Conservation (phyloP, 2,888 invertebrate species). For the Epistrophe eligans region DNA sequence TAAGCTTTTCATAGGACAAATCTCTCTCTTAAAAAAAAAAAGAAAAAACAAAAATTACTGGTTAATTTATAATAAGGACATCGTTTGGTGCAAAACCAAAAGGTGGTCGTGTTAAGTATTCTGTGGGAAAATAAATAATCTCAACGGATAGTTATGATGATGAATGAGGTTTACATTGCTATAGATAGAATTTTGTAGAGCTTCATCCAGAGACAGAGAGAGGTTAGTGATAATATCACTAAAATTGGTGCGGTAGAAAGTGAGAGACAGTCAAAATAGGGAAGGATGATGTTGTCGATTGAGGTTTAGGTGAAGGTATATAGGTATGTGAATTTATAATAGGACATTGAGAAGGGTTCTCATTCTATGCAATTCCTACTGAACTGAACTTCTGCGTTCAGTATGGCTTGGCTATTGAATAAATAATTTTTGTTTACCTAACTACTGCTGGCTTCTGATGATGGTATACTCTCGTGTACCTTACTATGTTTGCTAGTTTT, state of each 20-base stretch:
- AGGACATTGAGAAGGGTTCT: conserved; percentile 73
- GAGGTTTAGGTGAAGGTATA: conserved; percentile 27
- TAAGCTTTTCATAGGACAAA: not conserved
- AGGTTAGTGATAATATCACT: conserved; percentile 13
- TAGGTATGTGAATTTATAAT: conserved; percentile 68
- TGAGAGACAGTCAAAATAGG: conserved; percentile 7
- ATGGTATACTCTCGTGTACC: not conserved
- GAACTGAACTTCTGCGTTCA: conserved; percentile 43
- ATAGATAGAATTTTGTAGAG: conserved; percentile 19
- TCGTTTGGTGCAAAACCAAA: conserved; percentile 50
- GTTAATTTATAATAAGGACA: conserved; percentile 70
- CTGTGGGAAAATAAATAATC: conserved; percentile 74
- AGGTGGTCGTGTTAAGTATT: conserved; percentile 72
- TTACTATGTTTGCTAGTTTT: conserved; percentile 2
- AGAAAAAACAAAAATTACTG: not conserved
- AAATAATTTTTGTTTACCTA: conserved; percentile 49
- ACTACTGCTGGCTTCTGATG: not conserved
- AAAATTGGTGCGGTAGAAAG: conserved; percentile 10
- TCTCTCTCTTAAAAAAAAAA: conserved; percentile 3
- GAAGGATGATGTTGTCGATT: conserved; percentile 32
- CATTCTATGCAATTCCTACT: not conserved
- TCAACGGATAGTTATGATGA: conserved; percentile 72
- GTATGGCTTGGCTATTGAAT: conserved; percentile 41
- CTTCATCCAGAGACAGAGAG: not conserved
- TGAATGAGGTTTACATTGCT: conserved; percentile 65